A percentile compares a stretch with the other conserved stretches of the same genome.
Evolutionary conservation across 2,113 vertebrate genomes (phyloP).

Genomic region (Salvelinus alpinus): DNA sequence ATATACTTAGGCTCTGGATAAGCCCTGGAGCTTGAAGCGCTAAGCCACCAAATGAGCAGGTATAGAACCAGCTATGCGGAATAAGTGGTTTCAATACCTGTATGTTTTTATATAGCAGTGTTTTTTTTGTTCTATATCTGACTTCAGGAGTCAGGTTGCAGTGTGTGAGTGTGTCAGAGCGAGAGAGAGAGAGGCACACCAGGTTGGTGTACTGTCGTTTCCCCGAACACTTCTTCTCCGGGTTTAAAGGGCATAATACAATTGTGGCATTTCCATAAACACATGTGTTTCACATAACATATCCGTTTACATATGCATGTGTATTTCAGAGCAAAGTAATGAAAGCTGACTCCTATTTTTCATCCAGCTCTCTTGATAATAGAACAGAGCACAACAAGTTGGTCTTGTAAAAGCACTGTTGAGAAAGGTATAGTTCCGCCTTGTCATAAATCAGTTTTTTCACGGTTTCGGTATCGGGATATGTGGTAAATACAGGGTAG

Average conservation of each 20-base stretch:
- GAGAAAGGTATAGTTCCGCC: neutral
- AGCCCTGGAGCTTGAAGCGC: too few relatives aligned
- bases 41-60: too few relatives aligned
- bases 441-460: neutral
- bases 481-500: neutral
- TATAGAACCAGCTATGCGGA: too few relatives aligned
- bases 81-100: too few relatives aligned
- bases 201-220: conserved; percentile 2
- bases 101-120: neutral
- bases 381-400: neutral
- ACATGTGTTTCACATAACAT: neutral
- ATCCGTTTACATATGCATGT: conserved; percentile 43
- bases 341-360: conserved; percentile 3
- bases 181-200: neutral
- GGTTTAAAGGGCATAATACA: conserved; percentile 39
- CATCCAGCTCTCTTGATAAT: neutral
- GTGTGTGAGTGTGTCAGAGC: conserved; percentile 25
- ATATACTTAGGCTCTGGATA: too few relatives aligned
- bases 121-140: neutral
- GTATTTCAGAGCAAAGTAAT: conserved; percentile 19
- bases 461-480: neutral
- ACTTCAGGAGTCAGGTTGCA: conserved; percentile 45
- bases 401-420: neutral
- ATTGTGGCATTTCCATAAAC: conserved; percentile 48
- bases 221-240: conserved; percentile 8